These are phyloP conservation scores for Luperina nickerlii DNA, from an alignment of 2,888 invertebrate species.

Conservation along the genomic window DNA sequence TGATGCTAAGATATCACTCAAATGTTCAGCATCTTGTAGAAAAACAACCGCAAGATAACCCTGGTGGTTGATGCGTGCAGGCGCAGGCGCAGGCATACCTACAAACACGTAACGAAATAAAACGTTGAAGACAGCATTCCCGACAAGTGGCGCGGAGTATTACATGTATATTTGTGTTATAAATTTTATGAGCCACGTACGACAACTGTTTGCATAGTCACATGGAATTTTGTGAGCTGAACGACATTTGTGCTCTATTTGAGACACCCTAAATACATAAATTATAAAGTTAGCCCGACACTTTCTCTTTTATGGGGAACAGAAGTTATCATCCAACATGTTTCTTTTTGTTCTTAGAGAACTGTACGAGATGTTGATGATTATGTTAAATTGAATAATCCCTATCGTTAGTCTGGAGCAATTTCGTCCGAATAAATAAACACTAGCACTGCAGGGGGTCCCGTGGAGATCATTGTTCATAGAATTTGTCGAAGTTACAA, in stretches of 20 bases:
- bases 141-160: slow-evolving; percentile 75
- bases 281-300: slow-evolving; percentile 50
- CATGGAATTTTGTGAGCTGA: slow-evolving; percentile 80
- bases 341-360: slow-evolving; percentile 23
- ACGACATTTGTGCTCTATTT: slow-evolving; percentile 60
- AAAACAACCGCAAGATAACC: slow-evolving; percentile 34
- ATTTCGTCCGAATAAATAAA: slow-evolving; percentile 72
- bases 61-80: slow-evolving; percentile 40
- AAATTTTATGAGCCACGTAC: slow-evolving; percentile 81
- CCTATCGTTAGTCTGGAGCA: slow-evolving; percentile 57
- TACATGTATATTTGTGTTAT: slow-evolving; percentile 81
- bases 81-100: slow-evolving; percentile 69
- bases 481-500: slow-evolving; percentile 57
- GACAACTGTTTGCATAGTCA: slow-evolving; percentile 82
- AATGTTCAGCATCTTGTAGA: slow-evolving; percentile 14
- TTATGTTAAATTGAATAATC: slow-evolving; percentile 55
- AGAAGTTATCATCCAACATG: slow-evolving; percentile 32
- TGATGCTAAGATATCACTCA: slow-evolving; percentile 12
- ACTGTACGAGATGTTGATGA: slow-evolving; percentile 29
- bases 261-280: slow-evolving; percentile 65
- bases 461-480: slow-evolving; percentile 53
- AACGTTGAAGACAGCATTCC: slow-evolving; percentile 82
- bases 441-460: slow-evolving; percentile 76
- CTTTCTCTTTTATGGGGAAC: slow-evolving; percentile 38
- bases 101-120: slow-evolving; percentile 77